phyloP scores from a whole-genome alignment of 1,140 invertebrate genomes.

The Trichonephila clavata region DNA sequence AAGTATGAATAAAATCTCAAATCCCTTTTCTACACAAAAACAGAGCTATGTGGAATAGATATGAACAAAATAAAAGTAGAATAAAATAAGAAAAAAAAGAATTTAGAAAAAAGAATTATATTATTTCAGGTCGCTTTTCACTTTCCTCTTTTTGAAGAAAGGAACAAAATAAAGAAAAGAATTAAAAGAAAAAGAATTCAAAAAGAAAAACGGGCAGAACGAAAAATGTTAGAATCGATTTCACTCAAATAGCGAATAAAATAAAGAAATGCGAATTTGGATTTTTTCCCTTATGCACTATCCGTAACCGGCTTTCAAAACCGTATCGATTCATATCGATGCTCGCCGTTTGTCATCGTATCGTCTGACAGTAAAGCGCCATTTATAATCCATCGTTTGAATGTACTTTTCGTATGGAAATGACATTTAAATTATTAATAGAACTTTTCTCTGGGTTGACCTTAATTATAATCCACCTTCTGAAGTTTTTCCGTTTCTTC shows the following conservation, averaged over 20 bases:
- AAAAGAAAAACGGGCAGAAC: slow-evolving; percentile 19
- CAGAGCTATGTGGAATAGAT: slow-evolving; percentile 41
- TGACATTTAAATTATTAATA: slow-evolving; percentile 76
- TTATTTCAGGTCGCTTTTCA: slow-evolving; percentile 66
- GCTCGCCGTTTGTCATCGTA: slow-evolving; percentile 70
- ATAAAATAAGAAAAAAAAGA: slow-evolving; percentile 31
- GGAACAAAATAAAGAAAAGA: slow-evolving; percentile 5
- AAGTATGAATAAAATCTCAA: slow-evolving; percentile 62
- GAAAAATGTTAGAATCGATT: slow-evolving; percentile 71
- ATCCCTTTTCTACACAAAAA: slow-evolving; percentile 36
- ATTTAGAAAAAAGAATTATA: slow-evolving; percentile 66
- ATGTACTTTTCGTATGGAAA: slow-evolving; percentile 67
- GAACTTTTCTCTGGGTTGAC: slow-evolving; percentile 59
- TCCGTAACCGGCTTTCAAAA: slow-evolving; percentile 66
- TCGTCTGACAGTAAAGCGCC: slow-evolving; percentile 55
- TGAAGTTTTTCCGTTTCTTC: slow-evolving; percentile 47
- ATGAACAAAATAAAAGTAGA: not conserved
- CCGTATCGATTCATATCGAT: slow-evolving; percentile 72
- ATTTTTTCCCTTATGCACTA: slow-evolving; percentile 21
- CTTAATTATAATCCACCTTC: slow-evolving; percentile 63
- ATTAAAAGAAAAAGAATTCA: slow-evolving; percentile 24
- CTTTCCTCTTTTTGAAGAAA: slow-evolving; percentile 22
- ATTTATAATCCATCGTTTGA: slow-evolving; percentile 68
- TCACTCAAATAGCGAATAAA: slow-evolving; percentile 47
- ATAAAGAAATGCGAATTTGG: slow-evolving; percentile 39